Evolutionary conservation across 2,888 invertebrate species (phyloP), one percentile per base, ranked within the genome.

Genomic region (Agrilus biguttatus): DNA sequence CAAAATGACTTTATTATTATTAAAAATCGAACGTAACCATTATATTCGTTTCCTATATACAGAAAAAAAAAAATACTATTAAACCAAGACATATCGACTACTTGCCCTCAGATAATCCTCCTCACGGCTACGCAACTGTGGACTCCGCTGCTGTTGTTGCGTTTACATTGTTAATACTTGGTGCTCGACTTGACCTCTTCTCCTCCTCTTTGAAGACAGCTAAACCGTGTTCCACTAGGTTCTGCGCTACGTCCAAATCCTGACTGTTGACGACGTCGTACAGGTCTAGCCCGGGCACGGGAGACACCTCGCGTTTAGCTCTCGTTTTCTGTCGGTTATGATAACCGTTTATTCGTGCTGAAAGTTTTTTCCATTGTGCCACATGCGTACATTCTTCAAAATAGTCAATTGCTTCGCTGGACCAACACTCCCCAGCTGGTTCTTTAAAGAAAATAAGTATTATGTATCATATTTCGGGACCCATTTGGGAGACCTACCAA

Each of bases 301-400:
- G 80, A 33, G 77, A 80, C 47, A 78, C 78, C 59, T 79, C 79
- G 40, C 80, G 73, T 52, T 50, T 75, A 59, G 56, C 70, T 56
- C 47, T 55, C 12, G 62, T 63, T 46, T 58, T 61, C 43, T 63
- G 53, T 14, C 72, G 66, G 54, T 78, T 74, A 61, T 76, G 77
- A 61, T 83, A 88, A 1, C 80, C 77, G 43, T 80, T 77, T 14
- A 87, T 81, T 53, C 78, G 77, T 0, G 88, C 86, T 41, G 80
- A 74, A 1, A 92, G 59, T 5, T 80, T 71, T 58, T 83, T 83
- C 91, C 91, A 92, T 54, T 83, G 76, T 0, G 82, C 83, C 39
- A 80, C 77, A 64, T 83, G 79, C 12, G 79, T 74, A 47, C 80
- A 70, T 51, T 81, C 80, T 56, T 82, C 82, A 53, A 84, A 83